Percentiles rank a stretch among this genome's conserved stretches.
Conservation (phyloP, 2,113 vertebrate genomes). For the Dromiciops gliroides region DNA sequence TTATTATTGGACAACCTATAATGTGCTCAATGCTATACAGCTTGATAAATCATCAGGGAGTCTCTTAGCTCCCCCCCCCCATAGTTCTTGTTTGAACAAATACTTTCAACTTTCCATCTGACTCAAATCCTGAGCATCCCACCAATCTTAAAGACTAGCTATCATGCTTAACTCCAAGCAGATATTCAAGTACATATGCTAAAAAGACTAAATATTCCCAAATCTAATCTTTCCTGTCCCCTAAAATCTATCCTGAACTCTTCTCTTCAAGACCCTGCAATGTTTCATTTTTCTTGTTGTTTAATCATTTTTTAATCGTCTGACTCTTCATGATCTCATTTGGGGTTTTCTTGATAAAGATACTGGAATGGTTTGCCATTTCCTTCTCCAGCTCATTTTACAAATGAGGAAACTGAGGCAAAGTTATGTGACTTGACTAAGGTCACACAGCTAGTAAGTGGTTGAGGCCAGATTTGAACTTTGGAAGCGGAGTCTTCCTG, state of each 20-base stretch:
- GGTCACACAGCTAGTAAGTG: neutral
- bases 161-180: neutral
- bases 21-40: neutral
- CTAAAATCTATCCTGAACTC: neutral
- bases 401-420: neutral
- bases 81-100: neutral
- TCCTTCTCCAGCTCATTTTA: neutral
- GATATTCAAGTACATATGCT: neutral
- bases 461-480: neutral
- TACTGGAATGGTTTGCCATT: neutral
- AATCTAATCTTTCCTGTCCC: neutral
- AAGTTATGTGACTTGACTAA: neutral
- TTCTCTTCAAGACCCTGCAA: neutral
- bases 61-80: neutral
- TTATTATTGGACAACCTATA: neutral
- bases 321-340: neutral
- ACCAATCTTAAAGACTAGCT: neutral
- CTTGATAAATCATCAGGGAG: neutral
- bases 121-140: neutral
- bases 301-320: neutral
- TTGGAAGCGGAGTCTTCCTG: neutral
- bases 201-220: neutral
- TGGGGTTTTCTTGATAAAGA: neutral
- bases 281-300: neutral
- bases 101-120: neutral